A percentile compares a stretch with the other conserved stretches of the same genome.
phyloP scores from a whole-genome alignment of 2,113 vertebrate species.

The Coturnix japonica region DNA sequence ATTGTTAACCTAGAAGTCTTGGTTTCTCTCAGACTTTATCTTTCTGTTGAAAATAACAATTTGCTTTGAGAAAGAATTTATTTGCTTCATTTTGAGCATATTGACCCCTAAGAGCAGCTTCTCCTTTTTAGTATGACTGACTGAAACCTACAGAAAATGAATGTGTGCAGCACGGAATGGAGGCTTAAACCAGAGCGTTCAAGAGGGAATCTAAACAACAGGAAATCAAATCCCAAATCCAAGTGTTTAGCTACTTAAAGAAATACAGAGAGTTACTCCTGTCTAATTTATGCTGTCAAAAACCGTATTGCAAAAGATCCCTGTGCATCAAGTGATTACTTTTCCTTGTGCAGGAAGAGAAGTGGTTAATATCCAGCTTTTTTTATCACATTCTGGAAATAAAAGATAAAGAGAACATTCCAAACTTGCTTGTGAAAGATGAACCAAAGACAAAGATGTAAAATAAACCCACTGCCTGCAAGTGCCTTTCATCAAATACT shows the following conservation, averaged over 20 bases:
- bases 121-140: background rate
- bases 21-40: background rate
- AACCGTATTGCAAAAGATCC: background rate
- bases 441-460: slow-evolving; percentile 34
- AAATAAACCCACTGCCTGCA: background rate
- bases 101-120: background rate
- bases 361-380: background rate
- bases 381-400: background rate
- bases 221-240: background rate
- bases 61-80: background rate
- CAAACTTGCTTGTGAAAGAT: slow-evolving; percentile 10
- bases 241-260: background rate
- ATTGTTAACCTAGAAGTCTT: background rate
- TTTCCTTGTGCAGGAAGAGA: background rate
- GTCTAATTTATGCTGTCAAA: background rate
- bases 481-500: background rate
- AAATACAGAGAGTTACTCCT: background rate
- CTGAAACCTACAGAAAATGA: background rate
- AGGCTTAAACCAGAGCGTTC: background rate
- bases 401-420: background rate
- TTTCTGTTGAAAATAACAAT: background rate
- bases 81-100: background rate
- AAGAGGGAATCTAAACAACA: background rate
- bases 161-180: background rate
- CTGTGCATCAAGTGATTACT: background rate